phyloP scores from a whole-genome alignment of 2,113 vertebrate genomes.

The Ramphastos sulfuratus region DNA sequence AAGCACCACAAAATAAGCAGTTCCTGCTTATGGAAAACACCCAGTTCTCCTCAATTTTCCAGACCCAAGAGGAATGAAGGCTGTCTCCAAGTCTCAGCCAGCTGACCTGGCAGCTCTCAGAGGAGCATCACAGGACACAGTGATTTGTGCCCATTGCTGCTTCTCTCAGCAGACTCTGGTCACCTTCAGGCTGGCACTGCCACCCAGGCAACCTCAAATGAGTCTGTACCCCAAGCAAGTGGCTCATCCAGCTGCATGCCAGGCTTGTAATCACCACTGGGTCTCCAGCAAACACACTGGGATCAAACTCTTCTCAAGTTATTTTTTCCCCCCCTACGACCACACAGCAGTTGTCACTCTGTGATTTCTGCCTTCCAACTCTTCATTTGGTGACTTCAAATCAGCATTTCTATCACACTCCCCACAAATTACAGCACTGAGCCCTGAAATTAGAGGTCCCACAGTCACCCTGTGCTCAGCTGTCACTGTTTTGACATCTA shows the following conservation, averaged over 20 bases:
- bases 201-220: neutral
- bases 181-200: neutral
- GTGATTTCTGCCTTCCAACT: constrained; percentile 41
- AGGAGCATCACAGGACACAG: rapidly evolving
- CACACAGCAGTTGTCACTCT: neutral
- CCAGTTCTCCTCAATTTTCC: neutral
- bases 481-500: neutral
- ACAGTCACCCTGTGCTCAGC: neutral
- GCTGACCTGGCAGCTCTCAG: neutral
- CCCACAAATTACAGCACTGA: neutral
- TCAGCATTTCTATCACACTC: neutral
- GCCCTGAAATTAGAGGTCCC: neutral
- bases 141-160: neutral
- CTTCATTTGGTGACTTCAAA: constrained; percentile 14
- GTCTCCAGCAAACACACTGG: neutral
- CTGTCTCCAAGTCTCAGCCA: neutral
- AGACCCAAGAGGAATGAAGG: neutral
- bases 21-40: neutral
- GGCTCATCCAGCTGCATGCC: neutral
- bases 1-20: constrained; percentile 40
- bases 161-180: neutral
- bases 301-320: neutral
- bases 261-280: neutral
- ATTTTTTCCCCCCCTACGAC: neutral
- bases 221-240: neutral